Evolutionary conservation across 2,113 vertebrate genomes (phyloP), one percentile per base, ranked within the genome.

Genomic region (Panurus biarmicus): DNA sequence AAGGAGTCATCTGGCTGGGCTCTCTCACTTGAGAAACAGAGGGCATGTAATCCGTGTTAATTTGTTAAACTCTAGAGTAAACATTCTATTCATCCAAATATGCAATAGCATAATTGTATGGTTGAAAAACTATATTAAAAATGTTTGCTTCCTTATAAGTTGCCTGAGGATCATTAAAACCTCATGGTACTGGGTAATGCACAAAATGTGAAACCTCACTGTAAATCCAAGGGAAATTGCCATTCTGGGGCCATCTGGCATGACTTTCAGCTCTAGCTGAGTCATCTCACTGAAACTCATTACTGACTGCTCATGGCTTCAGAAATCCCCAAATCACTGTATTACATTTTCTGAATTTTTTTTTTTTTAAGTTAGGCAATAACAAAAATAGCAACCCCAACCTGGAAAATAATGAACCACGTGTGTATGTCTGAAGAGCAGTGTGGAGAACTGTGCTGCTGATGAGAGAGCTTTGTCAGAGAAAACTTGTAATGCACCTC

Each of bases 211-310:
- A 95, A 79, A 85, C n/a, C 42, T 65, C 88, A 77, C 47, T 85
- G n/a, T 70, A 89, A 86, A 93, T 87, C 72, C 70, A 51, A 85
- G 67, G 67, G 66, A 88, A 93, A 93, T 71, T 87, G 85, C 69
- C 38, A 13, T 92, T 85, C 65, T 11, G 19, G 22, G 69, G 67
- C 48, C 44, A 73, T 61, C 70, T 85, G 70, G 85, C 82, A 54
- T 66, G 78, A 87, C 69, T 75, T 88, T 87, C 88, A 90, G 35
- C 72, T 88, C 69, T 70, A 44, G 58, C 78, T 85, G 88, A 90
- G 40, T 90, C 57, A 70, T 62, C 36, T n/a, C 45, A 36, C 45
- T 77, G 57, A 89, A 87, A 87, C 42, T 62, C 29, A 22, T 67
- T 50, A 35, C 53, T 84, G 64, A 65, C 31, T 76, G 72, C n/a